Percentiles rank a stretch among this genome's conserved stretches.
Conservation (phyloP, 2,113 vertebrate genomes). For the Holacanthus passer region DNA sequence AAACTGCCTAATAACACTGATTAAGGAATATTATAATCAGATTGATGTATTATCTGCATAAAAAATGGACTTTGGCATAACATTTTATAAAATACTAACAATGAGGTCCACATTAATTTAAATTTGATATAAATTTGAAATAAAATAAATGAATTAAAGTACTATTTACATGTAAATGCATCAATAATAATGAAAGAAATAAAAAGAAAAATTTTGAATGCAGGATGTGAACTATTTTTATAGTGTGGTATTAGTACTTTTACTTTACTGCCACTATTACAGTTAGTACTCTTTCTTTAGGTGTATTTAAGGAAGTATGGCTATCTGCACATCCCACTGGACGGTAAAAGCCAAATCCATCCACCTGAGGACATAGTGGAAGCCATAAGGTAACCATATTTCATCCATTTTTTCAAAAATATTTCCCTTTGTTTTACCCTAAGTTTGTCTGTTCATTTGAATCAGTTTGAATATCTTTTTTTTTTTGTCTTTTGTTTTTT, state of each 20-base stretch:
- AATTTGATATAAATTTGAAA: no score
- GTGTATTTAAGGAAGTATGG: conserved; percentile 85
- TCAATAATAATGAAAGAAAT: not conserved
- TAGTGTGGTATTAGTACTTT: not conserved
- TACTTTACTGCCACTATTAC: not conserved
- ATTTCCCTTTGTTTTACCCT: not conserved
- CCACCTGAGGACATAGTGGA: conserved; percentile 77
- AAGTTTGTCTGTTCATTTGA: not conserved
- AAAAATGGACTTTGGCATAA: no score
- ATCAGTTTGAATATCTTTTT: not conserved
- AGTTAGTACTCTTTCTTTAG: conserved; percentile 53
- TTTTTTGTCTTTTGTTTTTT: not conserved
- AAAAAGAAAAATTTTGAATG: no score
- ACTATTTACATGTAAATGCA: not conserved
- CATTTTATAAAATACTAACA: no score
- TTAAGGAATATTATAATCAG: not conserved
- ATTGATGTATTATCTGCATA: not conserved
- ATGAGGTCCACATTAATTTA: no score
- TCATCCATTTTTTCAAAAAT: not conserved
- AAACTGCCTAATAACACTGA: not conserved
- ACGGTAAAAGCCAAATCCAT: conserved; percentile 63
- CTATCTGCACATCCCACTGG: conserved; percentile 86
- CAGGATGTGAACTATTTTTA: not conserved
- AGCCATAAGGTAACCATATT: conserved; percentile 81
- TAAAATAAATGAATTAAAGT: no score